Evolutionary conservation across 30 jellyfish, hydroid and myxozoan species (phyloP), one percentile per base, ranked within the genome.

Genomic region (Clytia hemisphaerica): DNA sequence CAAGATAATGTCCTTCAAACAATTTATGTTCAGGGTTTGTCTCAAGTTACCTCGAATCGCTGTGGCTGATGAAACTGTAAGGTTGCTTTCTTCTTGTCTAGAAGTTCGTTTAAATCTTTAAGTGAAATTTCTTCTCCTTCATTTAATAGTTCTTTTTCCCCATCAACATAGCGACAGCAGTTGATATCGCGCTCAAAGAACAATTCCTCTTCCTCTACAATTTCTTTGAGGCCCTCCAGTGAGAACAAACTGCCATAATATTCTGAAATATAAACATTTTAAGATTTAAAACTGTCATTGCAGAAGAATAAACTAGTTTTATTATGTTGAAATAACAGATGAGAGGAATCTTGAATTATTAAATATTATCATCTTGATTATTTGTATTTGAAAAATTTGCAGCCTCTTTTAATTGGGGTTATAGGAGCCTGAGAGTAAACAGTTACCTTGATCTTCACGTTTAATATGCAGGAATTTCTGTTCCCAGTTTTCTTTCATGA

Each of bases 61-160:
- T 89, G 98, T 29, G 98, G 98, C 67, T 89, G 98, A 48, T 75
- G 93, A 37, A 89, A 57, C 30, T 89, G 98, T 12, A 89, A 37
- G 4, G 95, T 89, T 10, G 98, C 98, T 37, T 73, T 46, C 54
- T 82, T 77, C 40, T 89, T 92, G 44, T 64, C 14, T 78, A 72
- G 15, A 6, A 89, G 85, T 29, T 81, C 92, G 19, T 77, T 69
- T 21, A 46, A 83, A 12, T 75, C 58, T 1, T 68, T 88, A 0
- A 64, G 58, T 26, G 84, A 32, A 2, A 58, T 29, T 24, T 45
- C 37, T 22, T 80, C 84, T 46, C 70, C 98, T 18, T 75, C 95
- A 70, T 89, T 89, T 50, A 89, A 40, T 58, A 62, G 70, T 36
- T 89, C 93, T 51, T 81, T 89, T 75, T 64, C 83, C 19, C 83